These are phyloP conservation scores for Pungitius pungitius DNA, from an alignment of 2,113 vertebrate species.

Conservation along the genomic window DNA sequence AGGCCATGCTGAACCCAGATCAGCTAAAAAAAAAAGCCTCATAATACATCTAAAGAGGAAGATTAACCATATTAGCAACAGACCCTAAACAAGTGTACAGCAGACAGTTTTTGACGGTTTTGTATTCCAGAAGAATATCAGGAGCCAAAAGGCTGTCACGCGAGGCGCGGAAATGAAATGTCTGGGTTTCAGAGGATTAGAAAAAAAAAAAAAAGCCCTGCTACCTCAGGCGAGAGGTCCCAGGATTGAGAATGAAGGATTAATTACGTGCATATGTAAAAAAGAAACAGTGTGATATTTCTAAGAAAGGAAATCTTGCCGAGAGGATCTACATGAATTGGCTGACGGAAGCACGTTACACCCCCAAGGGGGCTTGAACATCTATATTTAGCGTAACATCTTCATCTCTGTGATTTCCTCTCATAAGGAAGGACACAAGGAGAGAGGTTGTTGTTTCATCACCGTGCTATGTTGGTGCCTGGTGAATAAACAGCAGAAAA, in stretches of 20 bases:
- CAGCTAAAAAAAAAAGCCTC: conserved; percentile 21
- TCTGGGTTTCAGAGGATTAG: conserved; percentile 34
- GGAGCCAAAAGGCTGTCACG: conserved; percentile 25
- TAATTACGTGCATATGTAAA: conserved; percentile 53
- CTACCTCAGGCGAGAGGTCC: conserved; percentile 38
- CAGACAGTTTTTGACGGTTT: conserved; percentile 35
- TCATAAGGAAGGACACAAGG: neutral
- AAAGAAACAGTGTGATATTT: conserved; percentile 1
- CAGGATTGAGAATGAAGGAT: conserved; percentile 24
- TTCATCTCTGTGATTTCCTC: conserved; percentile 12
- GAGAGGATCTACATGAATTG: conserved; percentile 33
- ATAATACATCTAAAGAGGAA: conserved; percentile 36
- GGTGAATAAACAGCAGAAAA: neutral
- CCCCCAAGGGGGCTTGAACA: conserved; percentile 3
- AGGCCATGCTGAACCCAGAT: conserved; percentile 45
- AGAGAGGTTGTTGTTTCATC: conserved; percentile 17
- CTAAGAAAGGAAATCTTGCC: conserved; percentile 35
- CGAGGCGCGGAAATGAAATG: conserved; percentile 35
- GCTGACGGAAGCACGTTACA: conserved; percentile 12
- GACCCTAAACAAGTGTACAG: conserved; percentile 32
- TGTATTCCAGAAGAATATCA: conserved; percentile 31
- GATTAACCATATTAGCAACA: conserved; percentile 41
- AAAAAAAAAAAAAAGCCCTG: conserved; percentile 3
- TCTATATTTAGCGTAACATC: conserved; percentile 27
- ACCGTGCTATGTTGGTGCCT: conserved; percentile 4